Evolutionary conservation across 2,113 vertebrate species (phyloP).

Genomic region (Stegostoma tigrinum): DNA sequence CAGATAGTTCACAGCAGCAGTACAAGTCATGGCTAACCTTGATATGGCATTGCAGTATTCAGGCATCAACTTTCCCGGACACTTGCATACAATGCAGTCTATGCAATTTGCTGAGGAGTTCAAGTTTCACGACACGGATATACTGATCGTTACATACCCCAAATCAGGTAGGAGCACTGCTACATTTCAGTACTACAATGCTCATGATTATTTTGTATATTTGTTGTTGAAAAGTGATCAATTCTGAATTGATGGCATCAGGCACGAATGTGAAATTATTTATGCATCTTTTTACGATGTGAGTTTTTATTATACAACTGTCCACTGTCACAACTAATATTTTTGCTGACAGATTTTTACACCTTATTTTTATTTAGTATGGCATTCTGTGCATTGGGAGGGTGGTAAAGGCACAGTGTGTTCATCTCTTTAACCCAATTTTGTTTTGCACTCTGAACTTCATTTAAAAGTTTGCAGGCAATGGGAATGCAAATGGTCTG

Average conservation of each 20-base stretch:
- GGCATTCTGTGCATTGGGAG: not conserved
- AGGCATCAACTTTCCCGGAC: constrained; percentile 62
- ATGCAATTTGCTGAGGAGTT: constrained; percentile 57
- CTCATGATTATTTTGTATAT: not conserved
- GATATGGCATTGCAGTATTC: constrained; percentile 58
- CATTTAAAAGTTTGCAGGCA: not conserved
- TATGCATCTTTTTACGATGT: not conserved
- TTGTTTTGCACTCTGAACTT: not conserved
- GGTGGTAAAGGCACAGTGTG: not conserved
- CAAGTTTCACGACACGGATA: constrained; percentile 60
- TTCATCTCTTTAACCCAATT: not conserved
- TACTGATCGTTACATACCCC: constrained; percentile 69
- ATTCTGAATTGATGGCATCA: not conserved
- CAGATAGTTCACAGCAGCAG: not conserved
- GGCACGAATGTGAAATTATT: not conserved
- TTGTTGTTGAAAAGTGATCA: not conserved
- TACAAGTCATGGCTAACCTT: constrained; percentile 59
- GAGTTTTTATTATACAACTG: not conserved
- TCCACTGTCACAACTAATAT: not conserved
- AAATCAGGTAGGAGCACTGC: constrained; percentile 64
- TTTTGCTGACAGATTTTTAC: not conserved
- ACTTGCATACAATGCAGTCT: constrained; percentile 67
- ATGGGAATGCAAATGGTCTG: not conserved
- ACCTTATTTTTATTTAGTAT: not conserved
- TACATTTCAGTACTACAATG: too few species aligned